These are phyloP conservation scores for Muntiacus muntjak DNA, from an alignment of 2,113 vertebrate genomes.

Conservation along the genomic window DNA sequence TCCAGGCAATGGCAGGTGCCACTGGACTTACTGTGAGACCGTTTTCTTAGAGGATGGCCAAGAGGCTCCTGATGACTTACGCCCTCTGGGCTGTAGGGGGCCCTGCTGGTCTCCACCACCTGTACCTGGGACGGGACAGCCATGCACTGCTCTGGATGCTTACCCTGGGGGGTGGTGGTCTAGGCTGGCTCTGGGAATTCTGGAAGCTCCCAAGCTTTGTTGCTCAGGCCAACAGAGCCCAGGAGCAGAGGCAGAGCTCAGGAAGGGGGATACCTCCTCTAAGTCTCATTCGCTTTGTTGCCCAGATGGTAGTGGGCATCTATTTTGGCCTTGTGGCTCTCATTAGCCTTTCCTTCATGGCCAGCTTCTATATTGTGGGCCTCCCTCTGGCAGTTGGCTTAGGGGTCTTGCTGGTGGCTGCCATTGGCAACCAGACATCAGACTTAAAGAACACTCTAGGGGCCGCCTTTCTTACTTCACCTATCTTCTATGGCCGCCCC, in stretches of 20 bases:
- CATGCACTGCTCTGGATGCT: slow-evolving; percentile 93
- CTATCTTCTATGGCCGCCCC: slow-evolving; percentile 87
- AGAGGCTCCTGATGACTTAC: slow-evolving; percentile 85
- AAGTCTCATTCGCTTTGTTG: slow-evolving; percentile 81
- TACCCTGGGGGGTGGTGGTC: slow-evolving; percentile 87
- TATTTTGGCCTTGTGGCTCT: slow-evolving; percentile 89
- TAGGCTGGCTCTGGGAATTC: slow-evolving; percentile 89
- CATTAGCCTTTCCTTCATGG: slow-evolving; percentile 85
- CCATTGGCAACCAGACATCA: slow-evolving; percentile 86
- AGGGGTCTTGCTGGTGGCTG: slow-evolving; percentile 89
- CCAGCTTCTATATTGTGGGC: slow-evolving; percentile 85
- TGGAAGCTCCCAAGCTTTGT: slow-evolving; percentile 89
- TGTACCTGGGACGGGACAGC: slow-evolving; percentile 91
- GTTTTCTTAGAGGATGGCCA: slow-evolving; percentile 81
- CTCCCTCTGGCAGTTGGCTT: slow-evolving; percentile 88
- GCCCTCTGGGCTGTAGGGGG: slow-evolving; percentile 90
- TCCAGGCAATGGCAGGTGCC: not conserved
- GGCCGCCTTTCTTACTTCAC: slow-evolving; percentile 84
- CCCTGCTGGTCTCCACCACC: slow-evolving; percentile 89
- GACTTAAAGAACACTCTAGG: slow-evolving; percentile 81
- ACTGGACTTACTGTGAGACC: not conserved
- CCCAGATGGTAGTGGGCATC: slow-evolving; percentile 87
- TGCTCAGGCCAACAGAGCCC: slow-evolving; percentile 74
- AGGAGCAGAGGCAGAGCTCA: not conserved
- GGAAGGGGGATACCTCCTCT: slow-evolving; percentile 67